These are phyloP conservation scores for Drosophila fungiperda DNA, from an alignment of 2,888 invertebrate species.

Conservation along the genomic window DNA sequence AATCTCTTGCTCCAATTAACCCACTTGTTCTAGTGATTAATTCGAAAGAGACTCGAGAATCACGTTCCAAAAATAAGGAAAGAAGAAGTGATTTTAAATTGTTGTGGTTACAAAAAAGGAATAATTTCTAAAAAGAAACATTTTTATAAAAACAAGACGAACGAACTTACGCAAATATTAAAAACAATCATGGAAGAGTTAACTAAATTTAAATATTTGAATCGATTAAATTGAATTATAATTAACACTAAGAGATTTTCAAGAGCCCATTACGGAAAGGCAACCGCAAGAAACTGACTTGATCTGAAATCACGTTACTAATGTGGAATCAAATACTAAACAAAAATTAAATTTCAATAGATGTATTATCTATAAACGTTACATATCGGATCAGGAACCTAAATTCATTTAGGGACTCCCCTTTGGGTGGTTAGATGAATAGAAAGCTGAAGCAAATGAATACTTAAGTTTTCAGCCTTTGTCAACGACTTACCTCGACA, in stretches of 20 bases:
- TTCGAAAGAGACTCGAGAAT: neutral
- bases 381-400: neutral
- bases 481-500: slow-evolving; percentile 63
- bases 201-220: neutral
- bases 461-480: neutral
- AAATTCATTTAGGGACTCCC: neutral
- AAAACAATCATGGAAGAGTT: neutral
- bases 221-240: neutral
- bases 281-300: too few species aligned
- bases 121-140: neutral
- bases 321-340: too few species aligned
- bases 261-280: too few species aligned
- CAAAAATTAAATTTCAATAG: neutral
- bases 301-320: too few species aligned
- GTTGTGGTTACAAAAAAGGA: neutral
- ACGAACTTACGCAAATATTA: neutral
- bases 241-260: too few species aligned
- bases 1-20: slow-evolving; percentile 1
- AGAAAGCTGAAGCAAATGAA: neutral
- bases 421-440: neutral
- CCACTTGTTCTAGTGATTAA: neutral
- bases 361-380: neutral
- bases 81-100: neutral
- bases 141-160: neutral
- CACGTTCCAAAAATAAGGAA: neutral